Evolutionary conservation across 2,888 invertebrate genomes (phyloP), one percentile per base, ranked within the genome.

Genomic region (Cataglyphis livida): DNA sequence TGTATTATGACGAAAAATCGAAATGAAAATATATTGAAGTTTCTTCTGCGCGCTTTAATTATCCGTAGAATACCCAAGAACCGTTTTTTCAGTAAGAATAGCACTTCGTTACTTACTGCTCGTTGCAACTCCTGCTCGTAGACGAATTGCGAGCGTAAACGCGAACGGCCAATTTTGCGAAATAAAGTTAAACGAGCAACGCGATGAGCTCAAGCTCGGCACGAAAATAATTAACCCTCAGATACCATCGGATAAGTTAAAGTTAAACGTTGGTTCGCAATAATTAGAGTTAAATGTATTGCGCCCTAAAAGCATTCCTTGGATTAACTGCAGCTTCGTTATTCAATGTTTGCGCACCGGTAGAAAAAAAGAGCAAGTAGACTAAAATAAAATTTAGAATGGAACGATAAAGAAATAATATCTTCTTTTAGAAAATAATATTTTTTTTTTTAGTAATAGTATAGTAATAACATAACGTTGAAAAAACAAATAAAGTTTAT

Each of bases 111-210:
- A 75, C 51, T 75, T 18, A 48, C 18, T 48, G 35, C 64, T 75
- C 64, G 35, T 75, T 75, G 21, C 64, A 75, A 64, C 64, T 75
- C 6, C 18, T 51, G 64, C 51, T 64, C 18, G 64, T 35, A 64
- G 75, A 64, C 75, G 51, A 75, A 64, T 75, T 75, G 73, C 61
- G n/a, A 74, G 44, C 28, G 73, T 61, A 74, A 74, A 74, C 61
- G 73, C 44, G 61, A 74, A 61, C 61, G 73, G 61, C 73, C 73
- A 74, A 74, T 74, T 61, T 74, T 15, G 44, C 21, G 61, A 74
- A 74, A 74, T 74, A 74, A 74, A 74, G 73, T 74, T 74, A 74
- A 74, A 74, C 73, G 73, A 74, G 61, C 73, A 74, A 32, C 61
- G 44, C 61, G 61, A 74, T 74, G 73, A 74, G 73, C 61, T 74